These are phyloP conservation scores for Rhagium mordax DNA, from an alignment of 2,888 invertebrate species.

Conservation along the genomic window DNA sequence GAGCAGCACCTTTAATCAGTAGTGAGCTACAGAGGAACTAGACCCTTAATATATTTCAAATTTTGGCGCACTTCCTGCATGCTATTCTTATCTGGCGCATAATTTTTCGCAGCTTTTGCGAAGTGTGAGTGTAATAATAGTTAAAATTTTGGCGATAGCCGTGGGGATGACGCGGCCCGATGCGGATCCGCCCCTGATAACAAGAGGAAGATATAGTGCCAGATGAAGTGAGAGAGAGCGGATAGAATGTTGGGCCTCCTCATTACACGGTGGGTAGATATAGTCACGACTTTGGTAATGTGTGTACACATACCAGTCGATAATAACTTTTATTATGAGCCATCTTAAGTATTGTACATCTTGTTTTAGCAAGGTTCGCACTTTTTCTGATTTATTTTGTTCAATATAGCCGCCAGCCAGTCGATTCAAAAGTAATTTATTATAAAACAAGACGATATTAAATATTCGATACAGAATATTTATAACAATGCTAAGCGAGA, in stretches of 20 bases:
- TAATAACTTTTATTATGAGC: slow-evolving; percentile 69
- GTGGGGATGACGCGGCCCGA: slow-evolving; percentile 33
- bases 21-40: too few relatives aligned
- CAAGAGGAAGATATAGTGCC: slow-evolving; percentile 58
- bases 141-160: background rate
- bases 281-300: slow-evolving; percentile 69
- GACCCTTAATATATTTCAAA: too few relatives aligned
- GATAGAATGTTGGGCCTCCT: slow-evolving; percentile 63
- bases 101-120: background rate
- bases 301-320: slow-evolving; percentile 69
- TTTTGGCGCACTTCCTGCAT: too few relatives aligned
- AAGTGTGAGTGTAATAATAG: background rate
- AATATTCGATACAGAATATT: slow-evolving; percentile 54
- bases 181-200: slow-evolving; percentile 51
- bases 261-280: slow-evolving; percentile 71
- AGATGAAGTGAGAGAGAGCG: slow-evolving; percentile 54
- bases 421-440: slow-evolving; percentile 22
- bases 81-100: too few relatives aligned
- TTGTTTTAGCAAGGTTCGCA: slow-evolving; percentile 65
- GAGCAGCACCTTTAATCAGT: too few relatives aligned
- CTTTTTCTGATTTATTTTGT: slow-evolving; percentile 60
- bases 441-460: slow-evolving; percentile 42
- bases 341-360: slow-evolving; percentile 67
- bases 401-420: slow-evolving; percentile 49
- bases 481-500: slow-evolving; percentile 53